These are phyloP conservation scores for Carapus acus DNA, from an alignment of 2,797 vertebrate genomes.

Conservation along the genomic window DNA sequence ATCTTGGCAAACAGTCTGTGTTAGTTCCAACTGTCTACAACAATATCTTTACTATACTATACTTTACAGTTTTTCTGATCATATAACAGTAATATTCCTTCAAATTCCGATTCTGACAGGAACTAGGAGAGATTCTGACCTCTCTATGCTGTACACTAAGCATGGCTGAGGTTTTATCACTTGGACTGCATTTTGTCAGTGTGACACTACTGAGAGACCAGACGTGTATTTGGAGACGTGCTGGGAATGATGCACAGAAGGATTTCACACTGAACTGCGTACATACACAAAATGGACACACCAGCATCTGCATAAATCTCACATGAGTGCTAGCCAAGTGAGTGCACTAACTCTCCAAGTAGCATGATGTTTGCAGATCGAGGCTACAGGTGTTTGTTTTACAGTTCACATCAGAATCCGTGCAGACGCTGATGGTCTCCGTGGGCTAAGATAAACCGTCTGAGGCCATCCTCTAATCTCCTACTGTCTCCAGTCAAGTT, in stretches of 20 bases:
- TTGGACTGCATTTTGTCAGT: conserved; percentile 14
- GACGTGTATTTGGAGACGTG: conserved; percentile 24
- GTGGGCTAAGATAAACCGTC: conserved; percentile 1
- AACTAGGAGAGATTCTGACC: background rate
- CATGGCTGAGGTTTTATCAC: too few species aligned
- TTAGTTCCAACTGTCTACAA: too few species aligned
- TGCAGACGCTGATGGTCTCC: conserved; percentile 5
- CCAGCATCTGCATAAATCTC: conserved; percentile 51
- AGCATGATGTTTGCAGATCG: too few species aligned
- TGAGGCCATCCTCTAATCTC: background rate
- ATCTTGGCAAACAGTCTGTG: background rate
- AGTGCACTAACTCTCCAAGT: background rate
- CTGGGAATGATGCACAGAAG: conserved; percentile 46
- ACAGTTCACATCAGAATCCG: conserved; percentile 11
- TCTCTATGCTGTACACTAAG: background rate
- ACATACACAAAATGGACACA: conserved; percentile 19
- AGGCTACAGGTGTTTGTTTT: too few species aligned
- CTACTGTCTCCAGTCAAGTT: conserved; percentile 10
- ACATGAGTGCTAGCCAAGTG: conserved; percentile 44
- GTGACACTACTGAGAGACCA: conserved; percentile 11
- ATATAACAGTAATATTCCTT: background rate
- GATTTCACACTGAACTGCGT: conserved; percentile 41
- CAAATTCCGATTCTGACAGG: background rate
- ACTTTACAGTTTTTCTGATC: background rate
- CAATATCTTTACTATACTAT: too few species aligned